Evolutionary conservation across 2,888 invertebrate species (phyloP).

Genomic region (Thecophora atra): DNA sequence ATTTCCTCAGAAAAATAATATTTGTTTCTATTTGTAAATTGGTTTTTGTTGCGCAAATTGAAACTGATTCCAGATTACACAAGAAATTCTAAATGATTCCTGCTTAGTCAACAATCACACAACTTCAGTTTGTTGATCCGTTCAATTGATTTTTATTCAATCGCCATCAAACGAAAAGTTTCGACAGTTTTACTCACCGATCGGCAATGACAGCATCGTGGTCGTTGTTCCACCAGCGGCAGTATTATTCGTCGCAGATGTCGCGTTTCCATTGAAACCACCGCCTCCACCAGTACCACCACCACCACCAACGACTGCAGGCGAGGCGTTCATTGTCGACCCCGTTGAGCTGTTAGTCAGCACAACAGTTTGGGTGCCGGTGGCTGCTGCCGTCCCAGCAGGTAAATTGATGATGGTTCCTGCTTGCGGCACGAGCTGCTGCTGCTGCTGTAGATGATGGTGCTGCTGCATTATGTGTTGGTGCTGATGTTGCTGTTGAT

Average conservation of each 20-base stretch:
- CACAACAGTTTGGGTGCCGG: constrained; percentile 65
- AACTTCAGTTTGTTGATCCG: background rate
- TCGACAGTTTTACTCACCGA: constrained; percentile 66
- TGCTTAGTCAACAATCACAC: constrained; percentile 36
- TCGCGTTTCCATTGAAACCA: background rate
- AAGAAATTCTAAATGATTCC: background rate
- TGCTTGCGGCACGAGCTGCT: constrained; percentile 55
- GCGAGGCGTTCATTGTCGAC: constrained; percentile 31
- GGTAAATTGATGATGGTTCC: constrained; percentile 67
- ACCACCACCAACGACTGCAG: constrained; percentile 2
- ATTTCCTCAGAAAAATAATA: no score
- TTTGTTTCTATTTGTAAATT: background rate
- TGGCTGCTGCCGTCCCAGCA: constrained; percentile 50
- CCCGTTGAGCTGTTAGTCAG: constrained; percentile 56
- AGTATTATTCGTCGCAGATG: background rate
- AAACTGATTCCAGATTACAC: constrained; percentile 5
- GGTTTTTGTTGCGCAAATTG: background rate
- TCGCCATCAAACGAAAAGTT: background rate
- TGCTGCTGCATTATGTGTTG: constrained; percentile 60
- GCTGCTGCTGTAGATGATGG: constrained; percentile 60
- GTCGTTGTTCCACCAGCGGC: constrained; percentile 45
- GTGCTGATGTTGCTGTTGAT: constrained; percentile 59
- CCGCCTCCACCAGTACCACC: constrained; percentile 16
- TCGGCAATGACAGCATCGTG: constrained; percentile 72
- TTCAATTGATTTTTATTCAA: background rate